A percentile compares a stretch with the other conserved stretches of the same genome.
Evolutionary conservation across 23 tunicate species (phyloP).

Genomic region (Oikopleura vanhoeffeni): DNA sequence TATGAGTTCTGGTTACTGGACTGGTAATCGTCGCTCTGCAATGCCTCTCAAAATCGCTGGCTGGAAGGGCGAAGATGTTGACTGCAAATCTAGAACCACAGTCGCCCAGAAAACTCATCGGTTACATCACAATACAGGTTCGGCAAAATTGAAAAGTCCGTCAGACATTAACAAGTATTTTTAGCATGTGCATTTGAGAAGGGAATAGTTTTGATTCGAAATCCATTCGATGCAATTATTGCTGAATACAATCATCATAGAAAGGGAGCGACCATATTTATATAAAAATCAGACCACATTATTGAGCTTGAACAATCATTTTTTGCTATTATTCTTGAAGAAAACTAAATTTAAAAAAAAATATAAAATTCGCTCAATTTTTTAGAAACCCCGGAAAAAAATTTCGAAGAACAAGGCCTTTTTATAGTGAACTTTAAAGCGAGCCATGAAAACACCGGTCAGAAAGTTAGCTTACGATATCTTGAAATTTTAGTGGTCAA

Average conservation of each 20-base stretch:
- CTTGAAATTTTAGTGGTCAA: too few species aligned
- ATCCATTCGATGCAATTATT: constrained; percentile 1
- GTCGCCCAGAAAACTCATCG: constrained; percentile 6
- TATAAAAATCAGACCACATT: too few species aligned
- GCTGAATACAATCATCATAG: not conserved
- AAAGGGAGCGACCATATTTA: too few species aligned
- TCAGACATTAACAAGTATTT: not conserved
- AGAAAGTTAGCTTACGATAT: too few species aligned
- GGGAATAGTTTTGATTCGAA: not conserved
- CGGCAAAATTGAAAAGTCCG: not conserved
- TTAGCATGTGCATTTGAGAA: not conserved
- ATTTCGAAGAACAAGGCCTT: too few species aligned
- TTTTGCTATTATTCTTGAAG: too few species aligned
- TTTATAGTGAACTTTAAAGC: too few species aligned
- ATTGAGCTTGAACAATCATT: too few species aligned
- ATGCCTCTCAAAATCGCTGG: not conserved
- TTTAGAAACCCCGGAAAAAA: too few species aligned
- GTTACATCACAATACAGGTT: constrained; percentile 6
- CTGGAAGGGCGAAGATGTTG: not conserved
- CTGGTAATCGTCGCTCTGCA: not conserved
- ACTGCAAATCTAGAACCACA: not conserved
- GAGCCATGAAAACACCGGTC: too few species aligned
- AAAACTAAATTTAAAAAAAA: too few species aligned
- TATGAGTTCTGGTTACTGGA: not conserved
- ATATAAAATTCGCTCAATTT: too few species aligned